These are phyloP conservation scores for Rynchops niger DNA, from an alignment of 2,113 vertebrate species.

Conservation along the genomic window DNA sequence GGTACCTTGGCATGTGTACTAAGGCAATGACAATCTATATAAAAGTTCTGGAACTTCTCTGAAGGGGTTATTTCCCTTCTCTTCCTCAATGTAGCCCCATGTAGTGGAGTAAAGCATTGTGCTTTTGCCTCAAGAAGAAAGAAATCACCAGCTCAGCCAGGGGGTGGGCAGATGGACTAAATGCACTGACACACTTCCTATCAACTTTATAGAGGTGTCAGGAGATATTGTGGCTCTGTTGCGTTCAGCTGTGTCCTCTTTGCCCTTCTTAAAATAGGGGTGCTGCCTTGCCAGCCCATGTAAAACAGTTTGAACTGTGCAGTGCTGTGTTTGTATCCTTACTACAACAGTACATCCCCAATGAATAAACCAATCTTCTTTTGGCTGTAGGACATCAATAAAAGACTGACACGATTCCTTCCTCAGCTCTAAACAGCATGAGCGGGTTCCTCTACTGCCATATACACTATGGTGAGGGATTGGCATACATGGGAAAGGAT, in stretches of 20 bases:
- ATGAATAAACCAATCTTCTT: not conserved
- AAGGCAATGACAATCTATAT: not conserved
- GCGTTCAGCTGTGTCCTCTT: not conserved
- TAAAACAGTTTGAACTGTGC: not conserved
- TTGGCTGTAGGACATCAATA: not conserved
- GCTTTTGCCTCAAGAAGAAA: not conserved
- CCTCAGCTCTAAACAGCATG: not conserved
- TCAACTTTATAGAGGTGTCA: not conserved
- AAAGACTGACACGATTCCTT: not conserved
- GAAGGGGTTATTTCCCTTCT: not conserved
- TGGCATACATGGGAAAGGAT: not conserved
- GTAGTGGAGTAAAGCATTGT: not conserved
- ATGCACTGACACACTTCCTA: not conserved
- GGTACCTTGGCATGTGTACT: not conserved
- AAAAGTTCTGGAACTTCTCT: not conserved
- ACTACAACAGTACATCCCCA: not conserved
- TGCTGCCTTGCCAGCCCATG: not conserved
- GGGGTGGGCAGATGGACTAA: not conserved
- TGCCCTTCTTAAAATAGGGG: not conserved
- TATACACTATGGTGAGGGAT: not conserved
- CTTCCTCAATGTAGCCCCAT: not conserved
- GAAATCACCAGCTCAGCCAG: not conserved
- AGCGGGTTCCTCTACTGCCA: not conserved
- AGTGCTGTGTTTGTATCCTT: not conserved
- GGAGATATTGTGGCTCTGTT: not conserved